A percentile compares a stretch with the other conserved stretches of the same genome.
Conservation (phyloP, 2,888 invertebrate species). For the Torymus texanus region DNA sequence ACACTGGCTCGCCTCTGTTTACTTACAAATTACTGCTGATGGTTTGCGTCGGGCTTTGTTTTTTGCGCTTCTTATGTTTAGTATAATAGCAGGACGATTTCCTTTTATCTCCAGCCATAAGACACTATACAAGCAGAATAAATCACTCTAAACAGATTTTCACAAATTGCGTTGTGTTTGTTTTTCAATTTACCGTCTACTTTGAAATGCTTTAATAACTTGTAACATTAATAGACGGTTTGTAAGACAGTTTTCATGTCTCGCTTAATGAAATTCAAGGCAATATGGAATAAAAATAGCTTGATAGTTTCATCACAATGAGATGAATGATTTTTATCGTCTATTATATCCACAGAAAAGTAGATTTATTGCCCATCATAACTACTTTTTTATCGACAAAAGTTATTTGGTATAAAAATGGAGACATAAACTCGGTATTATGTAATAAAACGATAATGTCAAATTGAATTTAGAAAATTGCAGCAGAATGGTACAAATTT, state of each 20-base stretch:
- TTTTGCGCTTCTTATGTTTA: too few species aligned
- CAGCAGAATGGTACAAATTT: not conserved
- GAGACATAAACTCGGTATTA: conserved; percentile 29
- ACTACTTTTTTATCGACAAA: conserved; percentile 43
- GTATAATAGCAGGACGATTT: too few species aligned
- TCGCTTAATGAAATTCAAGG: conserved; percentile 3
- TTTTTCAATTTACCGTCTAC: too few species aligned
- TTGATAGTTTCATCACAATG: conserved; percentile 21
- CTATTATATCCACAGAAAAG: conserved; percentile 27
- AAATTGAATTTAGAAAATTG: conserved; percentile 19
- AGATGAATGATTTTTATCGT: conserved; percentile 31
- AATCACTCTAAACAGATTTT: too few species aligned
- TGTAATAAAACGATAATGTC: conserved; percentile 28
- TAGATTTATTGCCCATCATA: conserved; percentile 36
- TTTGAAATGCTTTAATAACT: too few species aligned
- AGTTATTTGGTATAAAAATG: conserved; percentile 29
- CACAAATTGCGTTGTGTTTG: too few species aligned
- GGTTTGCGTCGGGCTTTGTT: too few species aligned
- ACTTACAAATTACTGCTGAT: conserved; percentile 18
- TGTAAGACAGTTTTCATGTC: not conserved
- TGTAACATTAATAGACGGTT: too few species aligned
- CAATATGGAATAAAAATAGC: conserved; percentile 16
- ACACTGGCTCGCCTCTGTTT: conserved; percentile 16
- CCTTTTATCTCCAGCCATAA: too few species aligned
- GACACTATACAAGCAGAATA: too few species aligned